These are phyloP conservation scores for Sula dactylatra DNA, from an alignment of 2,113 vertebrate genomes.

Conservation along the genomic window DNA sequence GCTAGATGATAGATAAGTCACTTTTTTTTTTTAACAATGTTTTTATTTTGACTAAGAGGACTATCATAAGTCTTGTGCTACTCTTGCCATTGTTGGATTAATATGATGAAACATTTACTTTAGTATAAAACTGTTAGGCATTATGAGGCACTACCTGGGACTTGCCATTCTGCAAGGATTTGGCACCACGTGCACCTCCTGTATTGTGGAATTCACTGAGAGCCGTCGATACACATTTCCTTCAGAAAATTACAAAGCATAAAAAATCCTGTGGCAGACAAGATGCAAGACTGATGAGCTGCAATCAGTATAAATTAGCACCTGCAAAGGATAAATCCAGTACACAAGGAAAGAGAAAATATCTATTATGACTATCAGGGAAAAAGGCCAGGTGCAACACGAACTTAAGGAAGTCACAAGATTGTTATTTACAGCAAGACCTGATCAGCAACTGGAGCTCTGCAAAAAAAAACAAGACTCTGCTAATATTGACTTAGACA, in stretches of 20 bases:
- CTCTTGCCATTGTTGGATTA: neutral
- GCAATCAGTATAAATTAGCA: slow-evolving; percentile 50
- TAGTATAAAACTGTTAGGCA: neutral
- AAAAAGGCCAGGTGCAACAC: neutral
- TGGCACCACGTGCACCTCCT: neutral
- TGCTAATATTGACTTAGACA: neutral
- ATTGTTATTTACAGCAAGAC: neutral
- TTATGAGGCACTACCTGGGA: neutral
- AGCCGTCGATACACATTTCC: slow-evolving; percentile 1
- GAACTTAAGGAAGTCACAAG: neutral
- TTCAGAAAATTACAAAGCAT: neutral
- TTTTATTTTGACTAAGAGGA: neutral
- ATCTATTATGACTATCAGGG: neutral
- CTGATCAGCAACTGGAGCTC: neutral
- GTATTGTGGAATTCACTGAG: neutral
- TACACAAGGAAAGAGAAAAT: neutral
- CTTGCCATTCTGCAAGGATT: neutral
- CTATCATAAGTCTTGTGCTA: neutral
- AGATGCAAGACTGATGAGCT: slow-evolving; percentile 14
- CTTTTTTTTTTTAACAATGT: neutral
- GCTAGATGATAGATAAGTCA: neutral
- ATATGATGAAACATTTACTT: neutral
- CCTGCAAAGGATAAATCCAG: neutral
- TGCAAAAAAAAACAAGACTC: neutral
- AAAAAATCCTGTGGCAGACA: neutral